A percentile compares a stretch with the other conserved stretches of the same genome.
Evolutionary conservation across 92 coral and sea anemone genomes (phyloP).

Genomic region (Bergia sp.): DNA sequence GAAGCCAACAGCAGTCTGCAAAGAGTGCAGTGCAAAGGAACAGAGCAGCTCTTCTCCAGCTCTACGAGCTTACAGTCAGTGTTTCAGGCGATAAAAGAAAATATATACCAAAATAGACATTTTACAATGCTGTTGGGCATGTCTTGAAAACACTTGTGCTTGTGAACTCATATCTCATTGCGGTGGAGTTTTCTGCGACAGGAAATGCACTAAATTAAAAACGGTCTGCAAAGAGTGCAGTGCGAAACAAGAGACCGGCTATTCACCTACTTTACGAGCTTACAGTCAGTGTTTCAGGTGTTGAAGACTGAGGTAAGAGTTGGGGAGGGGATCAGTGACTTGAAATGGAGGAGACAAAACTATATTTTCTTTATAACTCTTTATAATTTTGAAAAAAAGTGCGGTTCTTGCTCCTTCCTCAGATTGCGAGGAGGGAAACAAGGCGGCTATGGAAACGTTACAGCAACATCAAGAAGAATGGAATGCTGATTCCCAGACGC

Average conservation of each 20-base stretch:
- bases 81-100: too few relatives aligned
- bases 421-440: conserved; percentile 59
- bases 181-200: neutral
- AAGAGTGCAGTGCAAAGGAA: too few relatives aligned
- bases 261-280: conserved; percentile 46
- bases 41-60: too few relatives aligned
- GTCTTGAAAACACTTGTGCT: conserved; percentile 1
- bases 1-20: too few relatives aligned
- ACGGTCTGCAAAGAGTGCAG: conserved; percentile 26
- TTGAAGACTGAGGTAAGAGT: too few relatives aligned
- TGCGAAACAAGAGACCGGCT: conserved; percentile 41
- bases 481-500: conserved; percentile 37
- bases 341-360: too few relatives aligned
- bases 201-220: neutral
- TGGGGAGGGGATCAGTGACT: too few relatives aligned
- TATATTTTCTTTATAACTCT: too few relatives aligned
- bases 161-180: neutral
- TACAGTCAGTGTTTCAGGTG: conserved; percentile 43
- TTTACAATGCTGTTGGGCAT: conserved; percentile 29
- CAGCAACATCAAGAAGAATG: conserved; percentile 26
- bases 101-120: too few relatives aligned
- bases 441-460: conserved; percentile 42
- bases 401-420: conserved; percentile 39
- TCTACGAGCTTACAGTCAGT: too few relatives aligned
- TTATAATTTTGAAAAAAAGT: too few relatives aligned